These are phyloP conservation scores for Watsonalla binaria DNA, from an alignment of 2,888 invertebrate genomes.

Conservation along the genomic window DNA sequence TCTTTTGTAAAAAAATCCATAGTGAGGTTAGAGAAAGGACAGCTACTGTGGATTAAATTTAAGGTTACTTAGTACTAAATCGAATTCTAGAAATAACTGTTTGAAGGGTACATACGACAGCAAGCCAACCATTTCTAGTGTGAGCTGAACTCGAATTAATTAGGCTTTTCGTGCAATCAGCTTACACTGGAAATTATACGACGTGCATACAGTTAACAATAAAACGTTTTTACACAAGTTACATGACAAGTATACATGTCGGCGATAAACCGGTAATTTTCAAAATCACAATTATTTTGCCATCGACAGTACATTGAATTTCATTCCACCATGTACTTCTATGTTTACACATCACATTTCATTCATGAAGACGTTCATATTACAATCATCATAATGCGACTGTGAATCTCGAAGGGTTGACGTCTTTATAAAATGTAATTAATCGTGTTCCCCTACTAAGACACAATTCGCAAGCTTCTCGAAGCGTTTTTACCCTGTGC, in stretches of 20 bases:
- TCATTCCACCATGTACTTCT: slow-evolving; percentile 15
- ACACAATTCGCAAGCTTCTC: slow-evolving; percentile 17
- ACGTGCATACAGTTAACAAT: no score
- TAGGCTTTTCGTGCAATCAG: no score
- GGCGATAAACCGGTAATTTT: slow-evolving; percentile 10
- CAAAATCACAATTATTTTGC: background rate
- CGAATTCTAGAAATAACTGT: no score
- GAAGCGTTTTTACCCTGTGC: slow-evolving; percentile 42
- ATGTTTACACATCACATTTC: slow-evolving; percentile 18
- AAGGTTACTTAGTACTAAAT: no score
- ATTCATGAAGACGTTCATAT: slow-evolving; percentile 5
- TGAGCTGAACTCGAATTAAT: no score
- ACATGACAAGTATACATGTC: slow-evolving; percentile 16
- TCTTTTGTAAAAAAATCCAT: no score
- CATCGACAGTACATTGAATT: slow-evolving; percentile 14
- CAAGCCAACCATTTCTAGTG: no score
- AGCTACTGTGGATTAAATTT: no score
- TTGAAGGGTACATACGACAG: no score
- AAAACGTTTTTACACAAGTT: slow-evolving; percentile 5
- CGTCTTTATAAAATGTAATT: background rate
- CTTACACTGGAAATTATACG: no score
- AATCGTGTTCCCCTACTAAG: slow-evolving; percentile 27
- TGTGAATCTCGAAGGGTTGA: background rate
- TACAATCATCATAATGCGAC: background rate
- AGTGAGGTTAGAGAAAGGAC: no score